These are phyloP conservation scores for Chymomyza procnemis DNA, from an alignment of 2,888 invertebrate genomes.

Conservation along the genomic window DNA sequence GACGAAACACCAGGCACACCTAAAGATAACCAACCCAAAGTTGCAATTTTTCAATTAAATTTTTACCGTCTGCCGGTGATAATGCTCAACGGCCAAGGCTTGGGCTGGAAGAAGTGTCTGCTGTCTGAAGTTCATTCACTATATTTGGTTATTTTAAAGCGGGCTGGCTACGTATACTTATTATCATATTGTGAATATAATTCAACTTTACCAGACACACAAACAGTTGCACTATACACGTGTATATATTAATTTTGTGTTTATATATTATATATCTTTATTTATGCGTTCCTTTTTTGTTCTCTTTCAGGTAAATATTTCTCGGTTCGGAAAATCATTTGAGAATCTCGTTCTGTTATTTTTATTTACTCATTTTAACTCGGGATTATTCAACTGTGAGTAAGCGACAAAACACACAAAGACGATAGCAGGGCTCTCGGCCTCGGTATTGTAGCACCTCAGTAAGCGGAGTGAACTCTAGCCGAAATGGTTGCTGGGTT, in stretches of 20 bases:
- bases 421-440: no score
- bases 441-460: no score
- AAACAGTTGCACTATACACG: not conserved
- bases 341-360: slow-evolving; percentile 34
- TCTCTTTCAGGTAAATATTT: slow-evolving; percentile 63
- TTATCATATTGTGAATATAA: not conserved
- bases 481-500: no score
- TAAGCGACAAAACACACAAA: no score
- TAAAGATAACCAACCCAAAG: not conserved
- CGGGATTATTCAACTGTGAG: slow-evolving; percentile 39
- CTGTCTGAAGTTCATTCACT: not conserved
- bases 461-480: no score
- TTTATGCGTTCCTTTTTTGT: not conserved
- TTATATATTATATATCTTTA: not conserved
- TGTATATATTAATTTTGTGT: not conserved
- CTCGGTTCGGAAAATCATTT: slow-evolving; percentile 47
- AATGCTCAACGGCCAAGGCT: not conserved
- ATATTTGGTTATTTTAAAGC: not conserved
- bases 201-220: not conserved
- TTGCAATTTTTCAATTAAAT: slow-evolving; percentile 7
- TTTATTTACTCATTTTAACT: not conserved
- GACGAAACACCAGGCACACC: not conserved
- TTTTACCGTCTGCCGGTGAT: not conserved
- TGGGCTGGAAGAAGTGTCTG: no score
- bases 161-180: not conserved